Evolutionary conservation across 2,113 vertebrate genomes (phyloP), one percentile per base, ranked within the genome.

Genomic region (Pontoporia blainvillei): DNA sequence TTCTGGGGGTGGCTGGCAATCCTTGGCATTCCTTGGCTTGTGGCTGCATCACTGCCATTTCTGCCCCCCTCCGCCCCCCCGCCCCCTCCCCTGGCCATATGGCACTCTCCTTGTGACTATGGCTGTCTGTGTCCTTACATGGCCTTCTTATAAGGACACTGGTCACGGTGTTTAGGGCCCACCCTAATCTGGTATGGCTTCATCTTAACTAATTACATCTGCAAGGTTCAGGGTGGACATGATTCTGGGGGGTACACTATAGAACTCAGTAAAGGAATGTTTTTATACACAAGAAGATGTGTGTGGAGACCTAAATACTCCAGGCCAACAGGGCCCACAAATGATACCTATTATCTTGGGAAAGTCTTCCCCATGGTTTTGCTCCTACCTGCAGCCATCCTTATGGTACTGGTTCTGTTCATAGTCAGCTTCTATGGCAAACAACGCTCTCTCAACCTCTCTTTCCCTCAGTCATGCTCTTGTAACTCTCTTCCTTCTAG

Each of bases 11-110:
- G 69, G 2, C 8, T 39, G 13, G 10, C n/a, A 36, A 20, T 31
- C 17, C 17, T 41, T 83, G 34, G 14, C n/a, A 14, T 75, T 61
- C 49, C 25, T 69, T 86, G 34, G 5, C 9, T 76, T n/a, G 15
- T 20, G 20, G n/a, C 44, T 39, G 5, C 20, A 31, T 13, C 18
- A 12, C 20, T 95, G 9, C 59, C 3, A 0, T 62, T n/a, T 52
- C 41, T 54, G 49, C 7, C 8, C 17, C 44, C 29, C 8, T 4
- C 41, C 41, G 4, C 41, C 41, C 3, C 41, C 41, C 0, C 25
- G 2, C 27, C 39, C 13, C 71, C 2, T 8, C 8, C 27, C 3
- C 1, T 7, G 12, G 8, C 81, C 64, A 20, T 29, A 1, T 13
- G 23, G 17, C 1, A 0, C 5, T 71, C 62, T 41, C 49, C 57